These are phyloP conservation scores for Calyptomena viridis DNA, from an alignment of 2,113 vertebrate genomes.

Conservation along the genomic window DNA sequence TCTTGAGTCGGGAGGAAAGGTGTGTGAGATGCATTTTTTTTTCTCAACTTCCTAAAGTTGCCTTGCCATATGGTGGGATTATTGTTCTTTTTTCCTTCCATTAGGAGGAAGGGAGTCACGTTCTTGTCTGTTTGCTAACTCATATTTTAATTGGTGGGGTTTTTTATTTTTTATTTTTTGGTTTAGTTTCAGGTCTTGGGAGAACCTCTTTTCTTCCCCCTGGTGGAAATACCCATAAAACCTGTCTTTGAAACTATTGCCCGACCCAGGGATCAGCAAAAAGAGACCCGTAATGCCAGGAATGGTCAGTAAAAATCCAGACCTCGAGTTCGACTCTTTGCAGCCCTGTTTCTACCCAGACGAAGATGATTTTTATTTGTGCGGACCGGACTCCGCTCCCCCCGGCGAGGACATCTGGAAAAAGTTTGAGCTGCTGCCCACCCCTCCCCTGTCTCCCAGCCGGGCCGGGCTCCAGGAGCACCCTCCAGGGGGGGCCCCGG, in stretches of 20 bases:
- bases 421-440: conserved; percentile 97
- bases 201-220: not conserved
- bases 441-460: conserved; percentile 95
- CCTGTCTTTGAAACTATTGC: not conserved
- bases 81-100: not conserved
- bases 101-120: not conserved
- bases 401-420: conserved; percentile 99
- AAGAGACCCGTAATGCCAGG: conserved; percentile 83
- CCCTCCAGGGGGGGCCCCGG: conserved; percentile 49
- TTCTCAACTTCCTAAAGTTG: not conserved
- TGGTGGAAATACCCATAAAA: conserved; percentile 30
- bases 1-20: not conserved
- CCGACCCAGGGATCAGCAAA: not conserved
- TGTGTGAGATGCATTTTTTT: not conserved
- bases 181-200: conserved; percentile 42
- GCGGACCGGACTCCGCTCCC: conserved; percentile 92
- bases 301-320: conserved; percentile 90
- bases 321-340: conserved; percentile 96
- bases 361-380: conserved; percentile 97
- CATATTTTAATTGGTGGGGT: not conserved
- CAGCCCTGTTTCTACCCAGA: conserved; percentile 98
- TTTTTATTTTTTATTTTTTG: not conserved
- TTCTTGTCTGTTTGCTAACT: not conserved
- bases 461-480: conserved; percentile 86
- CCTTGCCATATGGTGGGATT: not conserved